Base-by-base conservation (phyloP, 2,113 vertebrate genomes). In the Thunnus thynnus region DNA sequence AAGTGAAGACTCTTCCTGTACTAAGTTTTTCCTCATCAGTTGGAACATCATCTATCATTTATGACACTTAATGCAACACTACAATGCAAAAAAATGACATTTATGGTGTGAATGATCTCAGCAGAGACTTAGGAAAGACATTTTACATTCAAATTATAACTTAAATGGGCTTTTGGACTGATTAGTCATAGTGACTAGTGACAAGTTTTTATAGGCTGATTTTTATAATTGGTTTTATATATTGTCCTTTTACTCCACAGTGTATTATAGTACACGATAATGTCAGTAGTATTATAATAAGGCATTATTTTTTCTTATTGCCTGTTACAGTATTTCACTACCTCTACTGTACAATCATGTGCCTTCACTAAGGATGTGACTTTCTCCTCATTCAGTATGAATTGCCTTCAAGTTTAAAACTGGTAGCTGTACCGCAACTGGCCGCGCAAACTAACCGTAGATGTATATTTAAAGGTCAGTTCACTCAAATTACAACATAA, bases 31-130 rank as follows among this genome's bases (percentile, higher is more conserved):
- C 5, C 32, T 36, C 7, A 36, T 41, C 3, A 13, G 12, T 64
- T 47, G 41, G 61, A 64, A 44, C 36, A 64, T 16, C 8, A 66
- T 20, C 8, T 27, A 27, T 27, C 11, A 1, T 12, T 48, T 52
- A 47, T 13, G 4, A 48, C 3, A 32, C 47, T 65, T 20, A 48
- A 20, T 22, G 87, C 89, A 89, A 89, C 75, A 0, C 18, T 64
- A 20, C 82, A 83, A 83, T 89, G 67, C 84, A 89, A 86, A 41
- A 2, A 68, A 48, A 14, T 1, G 13, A 13, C 30, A 51, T 67
- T 56, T 56, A 55, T 56, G 8, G 36, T 36, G 7, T 36, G 5
- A 36, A 8, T 1, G 7, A 36, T 36, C 9, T 41, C 36, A 41
- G 36, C 1, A 8, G 36, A 41, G 32, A 36, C 4, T 7, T 0